Percentiles rank a stretch among this genome's conserved stretches.
phyloP scores from a whole-genome alignment of 2,888 invertebrate genomes.

The Fragum whitleyi region DNA sequence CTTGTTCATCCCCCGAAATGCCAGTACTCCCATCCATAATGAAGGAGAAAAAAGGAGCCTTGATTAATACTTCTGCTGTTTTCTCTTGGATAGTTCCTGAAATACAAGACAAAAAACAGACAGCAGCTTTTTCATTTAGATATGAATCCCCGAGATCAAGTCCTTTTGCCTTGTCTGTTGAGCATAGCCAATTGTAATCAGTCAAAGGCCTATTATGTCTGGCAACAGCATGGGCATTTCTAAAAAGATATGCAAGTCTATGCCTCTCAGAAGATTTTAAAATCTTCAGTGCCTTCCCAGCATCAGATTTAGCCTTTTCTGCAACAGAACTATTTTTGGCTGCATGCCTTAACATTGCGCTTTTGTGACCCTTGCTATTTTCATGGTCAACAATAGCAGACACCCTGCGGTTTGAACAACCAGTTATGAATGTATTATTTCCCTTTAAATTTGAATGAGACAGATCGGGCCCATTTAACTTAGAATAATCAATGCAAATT shows the following conservation, averaged over 20 bases:
- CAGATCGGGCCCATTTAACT: too few species aligned
- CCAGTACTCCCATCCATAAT: not conserved
- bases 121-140: not conserved
- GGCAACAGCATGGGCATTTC: not conserved
- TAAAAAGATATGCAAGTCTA: not conserved
- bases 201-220: not conserved
- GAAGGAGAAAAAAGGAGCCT: not conserved
- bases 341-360: too few species aligned
- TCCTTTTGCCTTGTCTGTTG: not conserved
- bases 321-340: too few species aligned
- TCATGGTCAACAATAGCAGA: too few species aligned
- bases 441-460: too few species aligned
- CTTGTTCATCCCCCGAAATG: not conserved
- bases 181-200: not conserved
- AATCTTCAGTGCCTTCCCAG: not conserved
- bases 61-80: not conserved
- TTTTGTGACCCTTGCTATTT: too few species aligned
- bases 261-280: conserved; percentile 2
- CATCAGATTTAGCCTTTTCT: not conserved
- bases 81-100: not conserved
- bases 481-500: too few species aligned
- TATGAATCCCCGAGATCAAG: not conserved
- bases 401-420: too few species aligned
- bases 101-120: not conserved
- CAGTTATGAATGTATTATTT: too few species aligned